phyloP scores from a whole-genome alignment of 2,113 vertebrate species.

The Stigmatopora argus region DNA sequence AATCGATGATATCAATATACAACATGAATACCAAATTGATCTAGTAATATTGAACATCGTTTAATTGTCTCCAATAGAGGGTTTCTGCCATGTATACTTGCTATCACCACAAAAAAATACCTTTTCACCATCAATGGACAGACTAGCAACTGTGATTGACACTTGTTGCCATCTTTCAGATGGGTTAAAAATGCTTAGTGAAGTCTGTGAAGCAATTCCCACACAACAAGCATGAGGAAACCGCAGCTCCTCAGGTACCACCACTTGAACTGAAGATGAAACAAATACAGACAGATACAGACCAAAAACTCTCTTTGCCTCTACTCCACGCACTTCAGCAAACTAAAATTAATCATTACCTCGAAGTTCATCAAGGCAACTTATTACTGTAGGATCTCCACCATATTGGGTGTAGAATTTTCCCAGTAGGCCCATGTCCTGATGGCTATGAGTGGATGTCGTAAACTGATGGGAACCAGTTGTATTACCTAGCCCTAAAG shows the following conservation, averaged over 20 bases:
- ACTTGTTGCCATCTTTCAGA: constrained; percentile 90
- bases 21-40: background rate
- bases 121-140: constrained; percentile 83
- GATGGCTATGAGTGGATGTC: constrained; percentile 53
- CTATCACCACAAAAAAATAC: constrained; percentile 29
- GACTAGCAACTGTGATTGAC: constrained; percentile 72
- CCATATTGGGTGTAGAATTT: constrained; percentile 63
- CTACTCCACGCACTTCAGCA: background rate
- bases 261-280: constrained; percentile 67
- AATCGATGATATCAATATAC: background rate
- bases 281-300: background rate
- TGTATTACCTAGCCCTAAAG: constrained; percentile 59
- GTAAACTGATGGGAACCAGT: constrained; percentile 48
- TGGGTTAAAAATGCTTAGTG: constrained; percentile 85
- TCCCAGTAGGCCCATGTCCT: constrained; percentile 61
- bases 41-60: background rate
- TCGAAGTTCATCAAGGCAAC: constrained; percentile 60
- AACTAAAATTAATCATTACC: constrained; percentile 57
- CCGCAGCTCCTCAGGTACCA: constrained; percentile 85
- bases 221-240: constrained; percentile 90
- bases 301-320: background rate
- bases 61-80: background rate
- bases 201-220: constrained; percentile 86
- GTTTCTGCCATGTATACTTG: background rate
- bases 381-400: constrained; percentile 58